These are phyloP conservation scores for Meliscaeva auricollis DNA, from an alignment of 2,888 invertebrate genomes.

Conservation along the genomic window DNA sequence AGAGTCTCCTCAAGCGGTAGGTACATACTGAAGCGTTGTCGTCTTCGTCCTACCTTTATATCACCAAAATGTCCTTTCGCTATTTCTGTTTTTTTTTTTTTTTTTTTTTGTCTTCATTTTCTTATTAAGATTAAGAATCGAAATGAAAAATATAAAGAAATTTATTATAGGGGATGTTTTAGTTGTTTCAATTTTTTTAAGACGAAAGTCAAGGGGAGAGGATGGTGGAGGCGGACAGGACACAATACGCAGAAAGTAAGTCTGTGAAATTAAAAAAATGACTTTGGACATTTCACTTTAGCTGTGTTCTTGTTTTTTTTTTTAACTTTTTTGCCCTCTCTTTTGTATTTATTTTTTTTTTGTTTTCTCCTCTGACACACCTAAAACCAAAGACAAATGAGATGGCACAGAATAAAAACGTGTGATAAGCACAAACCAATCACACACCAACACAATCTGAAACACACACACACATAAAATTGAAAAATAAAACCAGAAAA, in stretches of 20 bases:
- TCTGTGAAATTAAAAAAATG: conserved; percentile 56
- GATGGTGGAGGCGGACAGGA: neutral
- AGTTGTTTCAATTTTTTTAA: neutral
- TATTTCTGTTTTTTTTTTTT: neutral
- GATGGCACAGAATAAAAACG: conserved; percentile 15
- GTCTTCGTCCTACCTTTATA: neutral
- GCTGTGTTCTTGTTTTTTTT: conserved; percentile 25
- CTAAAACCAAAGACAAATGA: conserved; percentile 1
- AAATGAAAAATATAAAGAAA: conserved; percentile 66
- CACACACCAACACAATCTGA: too few species aligned
- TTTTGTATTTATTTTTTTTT: conserved; percentile 26
- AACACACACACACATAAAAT: neutral
- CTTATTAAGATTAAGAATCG: conserved; percentile 33
- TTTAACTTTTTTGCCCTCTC: too few species aligned
- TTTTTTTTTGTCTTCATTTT: neutral
- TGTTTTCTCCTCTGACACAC: neutral
- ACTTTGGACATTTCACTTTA: conserved; percentile 52
- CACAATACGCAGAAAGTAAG: conserved; percentile 1
- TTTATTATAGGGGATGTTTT: conserved; percentile 27
- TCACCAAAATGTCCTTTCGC: neutral
- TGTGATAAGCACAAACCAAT: conserved; percentile 31
- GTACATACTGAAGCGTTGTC: neutral
- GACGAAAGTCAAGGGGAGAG: neutral
- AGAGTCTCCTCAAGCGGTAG: conserved; percentile 6
- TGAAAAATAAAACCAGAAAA: conserved; percentile 22